Base-by-base conservation (phyloP, 2,797 vertebrate genomes). In the Perodicticus potto region DNA sequence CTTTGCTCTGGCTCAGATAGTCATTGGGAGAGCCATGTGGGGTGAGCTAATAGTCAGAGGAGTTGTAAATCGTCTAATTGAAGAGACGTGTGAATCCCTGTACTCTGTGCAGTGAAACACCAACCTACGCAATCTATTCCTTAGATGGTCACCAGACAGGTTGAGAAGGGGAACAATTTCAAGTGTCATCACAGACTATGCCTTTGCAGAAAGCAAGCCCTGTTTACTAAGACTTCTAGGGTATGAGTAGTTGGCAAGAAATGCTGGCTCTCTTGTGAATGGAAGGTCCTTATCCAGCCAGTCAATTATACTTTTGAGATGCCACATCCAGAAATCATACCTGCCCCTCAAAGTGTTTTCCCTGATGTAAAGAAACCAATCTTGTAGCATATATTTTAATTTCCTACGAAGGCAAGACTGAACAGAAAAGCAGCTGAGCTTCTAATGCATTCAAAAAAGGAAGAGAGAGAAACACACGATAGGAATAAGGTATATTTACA, bases 231-330 rank as follows among this genome's bases (percentile, higher is more conserved):
- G 17, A 57, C 34, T 74, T 95, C 84, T 20, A 72, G 57, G 22
- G 67, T 82, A 67, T 76, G 73, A 94, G 65, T n/a, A 89, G 82
- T 95, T 57, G 61, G 43, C 27, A 63, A 77, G 81, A 93, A 78
- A 49, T 34, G 17, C 16, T 70, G 53, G 23, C 59, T 78, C 9
- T 63, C 43, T 55, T 5, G 43, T 89, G 89, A 94, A 49, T 27
- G 53, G 3, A 43, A 70, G 25, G 63, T 63, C 83, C 63, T 91
- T 80, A 78, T 37, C 29, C 25, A 73, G 25, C 70, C 10, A 89
- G 32, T 91, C 25, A 69, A 55, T 34, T 74, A 27, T 7, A 78
- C 19, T 78, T 32, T 43, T 65, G 16, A 2, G 61, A 89, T 49
- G 29, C 86, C 37, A 29, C 32, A 63, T 63, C 65, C 76, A 94